Evolutionary conservation across 35 echinoderm and acorn worm genomes (phyloP).

Genomic region (Amphiura filiformis): DNA sequence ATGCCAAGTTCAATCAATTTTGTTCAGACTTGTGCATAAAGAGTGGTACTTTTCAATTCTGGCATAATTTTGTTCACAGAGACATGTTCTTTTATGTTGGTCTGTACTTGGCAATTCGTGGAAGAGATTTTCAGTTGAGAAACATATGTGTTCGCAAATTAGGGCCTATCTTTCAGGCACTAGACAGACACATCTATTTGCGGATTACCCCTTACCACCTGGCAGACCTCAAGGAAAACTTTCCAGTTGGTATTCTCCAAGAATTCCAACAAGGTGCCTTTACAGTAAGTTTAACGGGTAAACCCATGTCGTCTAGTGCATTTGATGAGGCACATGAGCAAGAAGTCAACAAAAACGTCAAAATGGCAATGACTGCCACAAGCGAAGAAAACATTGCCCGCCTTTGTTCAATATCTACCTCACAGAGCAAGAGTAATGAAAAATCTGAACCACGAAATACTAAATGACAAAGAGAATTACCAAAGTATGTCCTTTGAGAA

Average conservation of each 20-base stretch:
- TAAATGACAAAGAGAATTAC: neutral
- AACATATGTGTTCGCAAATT: constrained; percentile 11
- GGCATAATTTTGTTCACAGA: neutral
- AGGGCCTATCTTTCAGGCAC: constrained; percentile 52
- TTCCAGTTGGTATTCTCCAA: neutral
- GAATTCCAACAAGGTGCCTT: constrained; percentile 28
- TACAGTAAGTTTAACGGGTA: constrained; percentile 44
- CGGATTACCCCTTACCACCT: constrained; percentile 34
- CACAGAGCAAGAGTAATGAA: constrained; percentile 28
- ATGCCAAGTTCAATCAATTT: neutral
- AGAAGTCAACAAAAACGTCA: constrained; percentile 61
- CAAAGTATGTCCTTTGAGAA: neutral
- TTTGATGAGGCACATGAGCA: constrained; percentile 70
- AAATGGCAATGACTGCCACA: constrained; percentile 36
- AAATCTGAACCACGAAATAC: neutral
- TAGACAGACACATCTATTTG: constrained; percentile 53
- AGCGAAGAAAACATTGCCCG: constrained; percentile 27
- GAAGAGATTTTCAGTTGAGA: constrained; percentile 48
- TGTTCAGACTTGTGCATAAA: neutral
- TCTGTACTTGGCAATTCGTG: constrained; percentile 27
- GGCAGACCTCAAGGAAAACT: constrained; percentile 9
- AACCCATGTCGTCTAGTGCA: constrained; percentile 35
- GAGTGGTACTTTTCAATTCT: neutral
- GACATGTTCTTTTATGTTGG: constrained; percentile 52
- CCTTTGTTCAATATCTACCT: constrained; percentile 41